phyloP scores from a whole-genome alignment of 2,113 vertebrate species.

The Nansenia antarctica region DNA sequence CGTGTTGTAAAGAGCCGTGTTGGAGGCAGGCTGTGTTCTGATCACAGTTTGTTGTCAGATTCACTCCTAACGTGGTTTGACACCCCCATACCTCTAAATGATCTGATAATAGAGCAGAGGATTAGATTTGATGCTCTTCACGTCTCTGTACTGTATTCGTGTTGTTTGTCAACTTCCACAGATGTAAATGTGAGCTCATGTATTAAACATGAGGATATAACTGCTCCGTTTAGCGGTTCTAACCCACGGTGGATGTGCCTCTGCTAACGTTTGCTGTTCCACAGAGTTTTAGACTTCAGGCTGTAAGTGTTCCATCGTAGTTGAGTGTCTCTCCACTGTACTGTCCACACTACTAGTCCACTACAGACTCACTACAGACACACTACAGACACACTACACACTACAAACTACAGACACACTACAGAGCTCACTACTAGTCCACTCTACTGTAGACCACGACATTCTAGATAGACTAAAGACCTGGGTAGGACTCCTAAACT shows the following conservation, averaged over 20 bases:
- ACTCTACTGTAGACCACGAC: too few relatives aligned
- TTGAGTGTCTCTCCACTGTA: conserved; percentile 28
- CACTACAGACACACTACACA: too few relatives aligned
- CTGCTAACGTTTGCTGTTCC: conserved; percentile 29
- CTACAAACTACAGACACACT: too few relatives aligned
- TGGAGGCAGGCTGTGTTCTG: background rate
- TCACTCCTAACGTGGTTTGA: too few relatives aligned
- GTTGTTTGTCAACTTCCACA: conserved; percentile 34
- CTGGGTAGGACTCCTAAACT: too few relatives aligned
- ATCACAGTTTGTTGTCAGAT: background rate
- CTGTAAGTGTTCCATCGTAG: conserved; percentile 14
- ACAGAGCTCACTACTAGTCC: too few relatives aligned
- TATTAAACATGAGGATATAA: conserved; percentile 58
- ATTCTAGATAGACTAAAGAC: too few relatives aligned
- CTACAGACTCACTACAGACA: too few relatives aligned
- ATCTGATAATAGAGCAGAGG: too few relatives aligned
- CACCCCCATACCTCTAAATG: too few relatives aligned
- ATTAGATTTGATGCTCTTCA: background rate
- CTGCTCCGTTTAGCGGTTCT: conserved; percentile 47
- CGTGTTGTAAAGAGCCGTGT: background rate
- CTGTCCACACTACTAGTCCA: too few relatives aligned
- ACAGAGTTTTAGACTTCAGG: conserved; percentile 32
- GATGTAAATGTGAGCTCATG: conserved; percentile 52
- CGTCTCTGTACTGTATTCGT: conserved; percentile 11
- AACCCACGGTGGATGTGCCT: conserved; percentile 48